Percentiles rank a stretch among this genome's conserved stretches.
These are phyloP conservation scores for Lysandra coridon DNA, from an alignment of 2,888 invertebrate genomes.

Conservation along the genomic window DNA sequence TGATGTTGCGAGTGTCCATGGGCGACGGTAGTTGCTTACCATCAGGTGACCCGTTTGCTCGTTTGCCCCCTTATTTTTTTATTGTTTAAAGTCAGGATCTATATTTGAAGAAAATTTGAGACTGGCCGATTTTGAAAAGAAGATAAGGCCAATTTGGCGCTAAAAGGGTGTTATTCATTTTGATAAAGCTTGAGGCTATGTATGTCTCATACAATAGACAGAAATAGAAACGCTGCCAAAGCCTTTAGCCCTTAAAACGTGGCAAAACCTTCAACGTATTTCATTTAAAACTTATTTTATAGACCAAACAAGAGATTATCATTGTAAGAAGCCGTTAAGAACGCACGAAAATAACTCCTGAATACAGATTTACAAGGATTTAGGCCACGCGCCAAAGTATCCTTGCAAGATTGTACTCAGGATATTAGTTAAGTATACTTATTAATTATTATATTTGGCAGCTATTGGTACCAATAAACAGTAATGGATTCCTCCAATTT, in stretches of 20 bases:
- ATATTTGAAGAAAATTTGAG: too few relatives aligned
- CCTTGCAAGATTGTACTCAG: neutral
- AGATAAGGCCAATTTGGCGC: neutral
- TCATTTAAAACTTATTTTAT: neutral
- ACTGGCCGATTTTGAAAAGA: too few relatives aligned
- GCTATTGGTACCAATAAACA: neutral
- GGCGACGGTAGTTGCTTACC: too few relatives aligned
- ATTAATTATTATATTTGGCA: constrained; percentile 12
- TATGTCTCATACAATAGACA: constrained; percentile 5
- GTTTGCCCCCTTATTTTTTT: too few relatives aligned
- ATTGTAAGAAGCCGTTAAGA: neutral
- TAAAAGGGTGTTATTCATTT: neutral
- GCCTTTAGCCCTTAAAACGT: constrained; percentile 12
- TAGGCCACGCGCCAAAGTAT: neutral
- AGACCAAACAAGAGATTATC: neutral
- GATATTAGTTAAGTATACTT: neutral
- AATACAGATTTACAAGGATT: neutral
- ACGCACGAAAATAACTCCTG: neutral
- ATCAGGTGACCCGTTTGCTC: too few relatives aligned
- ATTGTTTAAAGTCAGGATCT: too few relatives aligned
- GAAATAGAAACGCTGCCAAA: constrained; percentile 14
- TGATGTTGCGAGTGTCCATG: too few relatives aligned
- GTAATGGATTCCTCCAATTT: constrained; percentile 16
- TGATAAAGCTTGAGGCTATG: neutral
- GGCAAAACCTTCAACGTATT: neutral